A percentile compares a stretch with the other conserved stretches of the same genome.
These are phyloP conservation scores for Oscheius myriophilus DNA, from an alignment of 2,888 invertebrate species.

Conservation along the genomic window DNA sequence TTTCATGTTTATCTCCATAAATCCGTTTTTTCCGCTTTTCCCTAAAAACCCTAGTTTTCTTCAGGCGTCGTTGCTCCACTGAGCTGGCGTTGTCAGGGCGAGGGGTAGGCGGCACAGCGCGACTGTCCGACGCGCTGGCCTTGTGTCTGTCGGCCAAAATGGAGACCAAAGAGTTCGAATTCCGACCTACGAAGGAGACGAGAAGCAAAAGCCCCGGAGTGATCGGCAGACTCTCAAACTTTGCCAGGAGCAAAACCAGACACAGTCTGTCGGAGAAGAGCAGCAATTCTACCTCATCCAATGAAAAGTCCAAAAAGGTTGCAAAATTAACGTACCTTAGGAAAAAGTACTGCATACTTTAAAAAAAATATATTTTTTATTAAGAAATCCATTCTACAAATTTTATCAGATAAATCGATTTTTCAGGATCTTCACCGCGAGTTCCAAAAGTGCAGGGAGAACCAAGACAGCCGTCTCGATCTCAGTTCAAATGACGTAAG, in stretches of 20 bases:
- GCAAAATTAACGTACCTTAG: background rate
- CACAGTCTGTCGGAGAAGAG: conserved; percentile 62
- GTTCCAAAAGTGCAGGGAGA: conserved; percentile 67
- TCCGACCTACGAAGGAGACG: conserved; percentile 59
- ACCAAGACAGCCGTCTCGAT: conserved; percentile 64
- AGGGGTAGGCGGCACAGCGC: conserved; percentile 36
- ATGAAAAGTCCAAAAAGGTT: conserved; percentile 43
- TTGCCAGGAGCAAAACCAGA: conserved; percentile 65
- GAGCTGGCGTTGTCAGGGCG: conserved; percentile 31
- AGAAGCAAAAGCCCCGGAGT: conserved; percentile 70
- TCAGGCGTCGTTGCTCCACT: background rate
- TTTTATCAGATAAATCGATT: too few relatives aligned
- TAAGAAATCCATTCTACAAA: background rate
- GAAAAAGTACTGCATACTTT: too few relatives aligned
- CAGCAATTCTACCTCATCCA: conserved; percentile 28
- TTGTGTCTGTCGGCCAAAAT: conserved; percentile 57
- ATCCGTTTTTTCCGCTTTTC: background rate
- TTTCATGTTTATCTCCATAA: background rate
- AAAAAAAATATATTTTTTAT: conserved; percentile 14
- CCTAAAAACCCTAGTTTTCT: background rate
- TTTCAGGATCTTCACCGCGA: conserved; percentile 68
- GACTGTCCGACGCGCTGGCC: conserved; percentile 64
- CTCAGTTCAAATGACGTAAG: conserved; percentile 69
- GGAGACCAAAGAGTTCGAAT: conserved; percentile 63
- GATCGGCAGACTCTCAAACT: conserved; percentile 63